Evolutionary conservation across 2,113 vertebrate species (phyloP), one percentile per base, ranked within the genome.

Genomic region (Cololabis saira): DNA sequence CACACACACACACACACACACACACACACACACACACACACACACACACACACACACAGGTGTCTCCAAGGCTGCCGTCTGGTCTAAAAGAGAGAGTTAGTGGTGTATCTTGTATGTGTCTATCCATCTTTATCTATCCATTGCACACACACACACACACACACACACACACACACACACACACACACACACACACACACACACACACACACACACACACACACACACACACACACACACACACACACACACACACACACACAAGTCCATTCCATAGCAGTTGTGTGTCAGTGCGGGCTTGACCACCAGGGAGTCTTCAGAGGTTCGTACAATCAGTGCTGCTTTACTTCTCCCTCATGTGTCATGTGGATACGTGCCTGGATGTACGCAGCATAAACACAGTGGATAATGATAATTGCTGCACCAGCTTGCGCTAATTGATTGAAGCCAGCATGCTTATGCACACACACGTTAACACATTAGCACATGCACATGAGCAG

Each of bases 391-490:
- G 30, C 64, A 1, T 22, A 37, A 73, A 66, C 75, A 86, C 74
- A 84, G 61, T 54, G 71, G 62, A 5, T 19, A 30, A 72, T 61
- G 74, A 49, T 86, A 87, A 90, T 87, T 81, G 78, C 72, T 73
- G 70, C 74, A 64, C 71, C 83, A 85, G 78, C 83, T 79, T 70
- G 78, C 33, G 21, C 67, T 90, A 90, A 90, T 87, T 88, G 85
- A 89, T 89, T 71, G 84, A 84, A 74, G 80, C 84, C 83, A 73
- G 60, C 74, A 56, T 77, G 80, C 76, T 55, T 42, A 56, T 50
- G 27, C 78, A 55, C 2, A 53, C 71, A 62, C 73, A 65, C 52
- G 37, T 61, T 49, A 53, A 64, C 82, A 78, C 69, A 85, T 85
- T 77, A 82, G 63, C 81, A 80, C 79, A 79, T 80, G 80, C 89